Evolutionary conservation across 2,797 vertebrate species (phyloP).

Genomic region (Gallinago solitaria): DNA sequence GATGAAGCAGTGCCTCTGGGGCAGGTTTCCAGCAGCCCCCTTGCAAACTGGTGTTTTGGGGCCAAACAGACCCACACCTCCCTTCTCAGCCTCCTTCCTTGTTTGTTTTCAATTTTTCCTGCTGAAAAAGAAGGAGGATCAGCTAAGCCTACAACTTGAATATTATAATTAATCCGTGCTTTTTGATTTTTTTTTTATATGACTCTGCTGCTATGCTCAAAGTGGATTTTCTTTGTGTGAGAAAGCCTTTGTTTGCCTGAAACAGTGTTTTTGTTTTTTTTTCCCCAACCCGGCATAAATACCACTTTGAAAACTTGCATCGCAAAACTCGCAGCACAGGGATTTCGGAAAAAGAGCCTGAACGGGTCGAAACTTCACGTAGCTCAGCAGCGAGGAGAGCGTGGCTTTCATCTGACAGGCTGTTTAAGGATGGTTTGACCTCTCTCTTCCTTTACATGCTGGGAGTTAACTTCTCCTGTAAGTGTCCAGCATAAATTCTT

Average conservation of each 20-base stretch:
- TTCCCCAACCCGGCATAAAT: neutral
- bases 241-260: slow-evolving; percentile 27
- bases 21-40: neutral
- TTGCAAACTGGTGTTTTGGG: neutral
- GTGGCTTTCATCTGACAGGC: slow-evolving; percentile 69
- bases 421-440: slow-evolving; percentile 83
- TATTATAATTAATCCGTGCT: neutral
- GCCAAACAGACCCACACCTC: neutral
- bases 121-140: neutral
- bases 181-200: neutral
- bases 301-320: slow-evolving; percentile 27
- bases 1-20: neutral
- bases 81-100: neutral
- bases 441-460: slow-evolving; percentile 82
- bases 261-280: neutral
- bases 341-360: slow-evolving; percentile 14
- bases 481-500: slow-evolving; percentile 78
- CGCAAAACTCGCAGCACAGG: neutral
- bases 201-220: neutral
- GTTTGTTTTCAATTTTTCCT: neutral
- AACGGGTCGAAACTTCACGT: neutral
- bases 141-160: neutral
- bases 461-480: slow-evolving; percentile 79
- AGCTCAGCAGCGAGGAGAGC: neutral
- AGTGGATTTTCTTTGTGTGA: neutral